A percentile compares a stretch with the other conserved stretches of the same genome.
These are phyloP conservation scores for Spinus olivaceus DNA, from an alignment of 2,797 vertebrate genomes.

Conservation along the genomic window DNA sequence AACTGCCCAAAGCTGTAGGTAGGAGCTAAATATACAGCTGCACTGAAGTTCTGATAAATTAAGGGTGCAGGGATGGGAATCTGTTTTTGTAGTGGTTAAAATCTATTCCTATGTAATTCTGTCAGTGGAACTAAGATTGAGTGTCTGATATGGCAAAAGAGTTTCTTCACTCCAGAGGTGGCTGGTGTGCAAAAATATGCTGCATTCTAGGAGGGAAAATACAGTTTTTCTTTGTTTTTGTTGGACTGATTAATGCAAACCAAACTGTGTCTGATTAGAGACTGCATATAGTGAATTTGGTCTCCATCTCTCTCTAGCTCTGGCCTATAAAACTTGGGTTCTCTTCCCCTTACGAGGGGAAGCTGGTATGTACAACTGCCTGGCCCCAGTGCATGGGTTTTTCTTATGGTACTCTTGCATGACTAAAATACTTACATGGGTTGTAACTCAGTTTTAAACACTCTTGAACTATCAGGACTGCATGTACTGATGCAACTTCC, in stretches of 20 bases:
- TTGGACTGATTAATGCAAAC: background rate
- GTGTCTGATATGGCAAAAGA: background rate
- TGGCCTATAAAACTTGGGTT: conserved; percentile 96
- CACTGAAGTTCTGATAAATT: background rate
- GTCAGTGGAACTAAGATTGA: background rate
- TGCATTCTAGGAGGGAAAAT: background rate
- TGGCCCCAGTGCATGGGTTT: conserved; percentile 34
- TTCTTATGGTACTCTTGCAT: background rate
- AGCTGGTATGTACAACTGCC: conserved; percentile 88
- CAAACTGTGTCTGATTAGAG: background rate
- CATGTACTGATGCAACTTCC: conserved; percentile 24
- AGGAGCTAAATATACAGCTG: background rate
- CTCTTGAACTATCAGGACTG: background rate
- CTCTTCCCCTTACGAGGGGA: conserved; percentile 93
- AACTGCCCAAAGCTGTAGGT: background rate
- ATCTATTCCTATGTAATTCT: background rate
- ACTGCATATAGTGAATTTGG: conserved; percentile 49
- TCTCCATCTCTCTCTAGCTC: conserved; percentile 78
- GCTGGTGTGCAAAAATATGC: background rate
- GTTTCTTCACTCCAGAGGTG: background rate
- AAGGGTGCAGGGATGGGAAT: background rate
- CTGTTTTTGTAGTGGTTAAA: background rate
- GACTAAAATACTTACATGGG: background rate
- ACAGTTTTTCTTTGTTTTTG: background rate
- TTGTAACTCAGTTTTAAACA: background rate